These are phyloP conservation scores for Ametastegia equiseti DNA, from an alignment of 2,888 invertebrate genomes.

Conservation along the genomic window DNA sequence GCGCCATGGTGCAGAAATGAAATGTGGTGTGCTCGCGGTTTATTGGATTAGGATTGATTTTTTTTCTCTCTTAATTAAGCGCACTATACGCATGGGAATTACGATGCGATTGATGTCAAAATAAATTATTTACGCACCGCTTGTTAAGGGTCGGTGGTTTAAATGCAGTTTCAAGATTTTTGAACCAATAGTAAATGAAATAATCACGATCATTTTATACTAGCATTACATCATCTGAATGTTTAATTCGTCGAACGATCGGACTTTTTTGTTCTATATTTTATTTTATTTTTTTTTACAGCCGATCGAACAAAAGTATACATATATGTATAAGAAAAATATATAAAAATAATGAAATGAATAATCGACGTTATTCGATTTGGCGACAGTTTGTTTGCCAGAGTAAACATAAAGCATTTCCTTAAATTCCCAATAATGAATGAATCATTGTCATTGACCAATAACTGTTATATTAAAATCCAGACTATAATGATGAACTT, in stretches of 20 bases:
- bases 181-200: neutral
- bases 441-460: too few relatives aligned
- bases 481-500: neutral
- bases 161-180: neutral
- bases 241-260: neutral
- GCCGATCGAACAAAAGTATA: constrained; percentile 15
- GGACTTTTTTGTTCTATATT: neutral
- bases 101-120: too few relatives aligned
- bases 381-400: neutral
- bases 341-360: neutral
- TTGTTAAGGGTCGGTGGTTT: neutral
- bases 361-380: neutral
- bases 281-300: neutral
- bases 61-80: neutral
- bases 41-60: neutral
- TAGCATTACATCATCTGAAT: neutral
- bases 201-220: neutral
- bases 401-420: neutral
- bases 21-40: neutral
- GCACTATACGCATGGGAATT: neutral
- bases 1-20: constrained; percentile 8
- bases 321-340: neutral
- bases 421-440: neutral
- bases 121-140: neutral
- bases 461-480: neutral